Evolutionary conservation across 2,888 invertebrate genomes (phyloP), one percentile per base, ranked within the genome.

Genomic region (Agonopterix alstromeriana): DNA sequence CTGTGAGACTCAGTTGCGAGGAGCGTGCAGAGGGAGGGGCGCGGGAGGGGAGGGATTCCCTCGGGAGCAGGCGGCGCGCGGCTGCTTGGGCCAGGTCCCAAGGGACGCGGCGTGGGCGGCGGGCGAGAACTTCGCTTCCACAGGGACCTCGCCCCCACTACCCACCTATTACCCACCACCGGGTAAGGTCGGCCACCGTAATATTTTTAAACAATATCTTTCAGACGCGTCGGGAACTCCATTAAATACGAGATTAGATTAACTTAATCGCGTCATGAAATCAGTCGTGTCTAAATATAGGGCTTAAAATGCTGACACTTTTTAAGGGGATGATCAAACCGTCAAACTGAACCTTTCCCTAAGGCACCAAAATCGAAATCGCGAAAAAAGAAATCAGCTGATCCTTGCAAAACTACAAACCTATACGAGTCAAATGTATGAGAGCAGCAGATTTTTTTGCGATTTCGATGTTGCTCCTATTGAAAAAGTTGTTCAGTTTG

Each of bases 101-200:
- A 12, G 85, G 77, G 86, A 82, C 64, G 47, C 43, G 47, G 49
- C 49, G 85, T 76, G 84, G 84, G 83, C 78, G 84, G 82, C 77
- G 81, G 81, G 82, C 73, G 82, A 79, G 80, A 77, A 78, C 79
- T 82, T 77, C 77, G 63, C 74, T 60, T 82, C 85, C 83, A 72
- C 73, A 61, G 87, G 84, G 85, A 82, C 73, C 62, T 53, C 58
- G 57, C 69, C 70, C 60, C 71, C 71, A 65, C 70, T 76, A 71
- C 71, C 79, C 71, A 63, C 68, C 67, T 63, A 62, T 58, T 62
- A 67, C 70, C 67, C 65, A 63, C 66, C 67, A 63, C 55, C 60
- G 58, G 60, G 61, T 70, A 73, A 70, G 73, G 66, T 73, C 63
- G 67, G 67, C 58, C 65, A 71, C 76, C 67, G 77, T 82, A 74